A percentile compares a stretch with the other conserved stretches of the same genome.
Conservation (phyloP, 2,113 vertebrate species). For the Phrynocephalus versicolor region DNA sequence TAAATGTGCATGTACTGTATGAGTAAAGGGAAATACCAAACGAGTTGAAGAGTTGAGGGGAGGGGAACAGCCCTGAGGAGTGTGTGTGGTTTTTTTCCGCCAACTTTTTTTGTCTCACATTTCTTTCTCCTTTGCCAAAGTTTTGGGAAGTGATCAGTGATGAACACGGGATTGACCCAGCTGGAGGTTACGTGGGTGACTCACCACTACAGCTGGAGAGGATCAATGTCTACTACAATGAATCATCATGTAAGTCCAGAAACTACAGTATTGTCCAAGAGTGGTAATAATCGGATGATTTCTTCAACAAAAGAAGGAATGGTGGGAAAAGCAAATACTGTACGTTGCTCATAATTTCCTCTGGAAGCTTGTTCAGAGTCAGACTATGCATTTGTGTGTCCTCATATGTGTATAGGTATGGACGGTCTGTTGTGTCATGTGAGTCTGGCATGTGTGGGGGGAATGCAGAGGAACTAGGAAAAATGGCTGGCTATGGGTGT, state of each 20-base stretch:
- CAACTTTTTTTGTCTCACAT: background rate
- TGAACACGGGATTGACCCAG: conserved; percentile 89
- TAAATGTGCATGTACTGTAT: background rate
- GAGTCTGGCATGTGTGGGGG: no score
- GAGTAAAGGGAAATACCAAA: background rate
- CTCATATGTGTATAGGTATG: no score
- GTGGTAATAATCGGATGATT: background rate
- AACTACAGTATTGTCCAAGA: background rate
- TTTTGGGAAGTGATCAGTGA: conserved; percentile 97
- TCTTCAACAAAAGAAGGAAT: background rate
- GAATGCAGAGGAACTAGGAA: no score
- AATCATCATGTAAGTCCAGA: conserved; percentile 87
- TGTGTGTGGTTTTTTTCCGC: background rate
- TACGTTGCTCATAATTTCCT: background rate
- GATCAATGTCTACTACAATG: conserved; percentile 93
- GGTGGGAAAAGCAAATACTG: background rate
- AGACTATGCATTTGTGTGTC: no score
- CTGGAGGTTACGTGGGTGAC: conserved; percentile 89
- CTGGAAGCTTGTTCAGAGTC: background rate
- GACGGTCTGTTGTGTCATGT: no score
- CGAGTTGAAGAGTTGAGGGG: no score
- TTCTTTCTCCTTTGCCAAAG: conserved; percentile 56
- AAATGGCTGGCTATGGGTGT: no score
- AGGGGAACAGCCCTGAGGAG: background rate
- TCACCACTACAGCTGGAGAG: conserved; percentile 89